phyloP scores from a whole-genome alignment of 64 coral and sea anemone genomes.

The Actinia tenebrosa region DNA sequence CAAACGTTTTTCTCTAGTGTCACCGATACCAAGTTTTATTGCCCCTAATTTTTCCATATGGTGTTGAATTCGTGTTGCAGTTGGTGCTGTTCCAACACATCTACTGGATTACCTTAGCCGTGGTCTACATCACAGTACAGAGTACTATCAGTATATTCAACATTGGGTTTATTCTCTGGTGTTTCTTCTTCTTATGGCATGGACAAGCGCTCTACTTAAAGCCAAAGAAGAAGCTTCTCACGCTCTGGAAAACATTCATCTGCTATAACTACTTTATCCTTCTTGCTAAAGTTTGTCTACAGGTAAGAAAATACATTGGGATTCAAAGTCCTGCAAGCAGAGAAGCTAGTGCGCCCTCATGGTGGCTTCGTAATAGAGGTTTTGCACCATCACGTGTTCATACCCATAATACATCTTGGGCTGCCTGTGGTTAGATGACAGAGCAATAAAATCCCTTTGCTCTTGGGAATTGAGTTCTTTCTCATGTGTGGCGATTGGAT shows the following conservation, averaged over 20 bases:
- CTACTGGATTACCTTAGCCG: slow-evolving; percentile 94
- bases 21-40: no score
- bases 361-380: no score
- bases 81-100: slow-evolving; percentile 88
- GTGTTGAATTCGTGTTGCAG: slow-evolving; percentile 27
- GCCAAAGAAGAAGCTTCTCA: slow-evolving; percentile 73
- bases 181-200: slow-evolving; percentile 98
- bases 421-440: no score
- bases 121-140: slow-evolving; percentile 99
- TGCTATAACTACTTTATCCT: slow-evolving; percentile 94
- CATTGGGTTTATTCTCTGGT: slow-evolving; percentile 95
- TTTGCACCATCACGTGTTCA: no score
- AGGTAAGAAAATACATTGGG: slow-evolving; percentile 35
- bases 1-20: no score
- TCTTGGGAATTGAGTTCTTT: no score
- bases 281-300: slow-evolving; percentile 94
- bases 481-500: no score
- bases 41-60: no score
- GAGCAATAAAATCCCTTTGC: no score
- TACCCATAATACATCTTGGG: no score
- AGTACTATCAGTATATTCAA: slow-evolving; percentile 99
- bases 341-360: neutral
- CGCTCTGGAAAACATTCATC: slow-evolving; percentile 91
- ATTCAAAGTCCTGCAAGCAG: no score
- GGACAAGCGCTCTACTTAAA: slow-evolving; percentile 95